Evolutionary conservation across 2,888 invertebrate species (phyloP).

Genomic region (Xylophagus ater): DNA sequence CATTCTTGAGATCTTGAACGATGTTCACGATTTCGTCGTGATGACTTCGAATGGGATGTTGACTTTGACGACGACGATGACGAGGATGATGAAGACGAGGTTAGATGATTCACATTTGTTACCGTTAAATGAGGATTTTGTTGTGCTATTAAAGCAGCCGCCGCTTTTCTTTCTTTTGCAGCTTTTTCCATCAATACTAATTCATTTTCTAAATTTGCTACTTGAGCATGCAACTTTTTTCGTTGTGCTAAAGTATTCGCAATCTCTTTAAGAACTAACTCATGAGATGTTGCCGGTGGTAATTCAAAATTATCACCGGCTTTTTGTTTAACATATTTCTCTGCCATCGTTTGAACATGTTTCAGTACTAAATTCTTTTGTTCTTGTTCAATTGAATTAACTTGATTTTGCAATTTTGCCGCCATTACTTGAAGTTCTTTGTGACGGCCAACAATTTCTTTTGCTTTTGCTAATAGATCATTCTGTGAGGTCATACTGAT

Average conservation of each 20-base stretch:
- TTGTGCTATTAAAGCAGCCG: conserved; percentile 29
- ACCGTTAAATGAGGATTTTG: conserved; percentile 34
- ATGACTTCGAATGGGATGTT: conserved; percentile 36
- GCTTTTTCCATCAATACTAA: conserved; percentile 61
- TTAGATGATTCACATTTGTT: conserved; percentile 24
- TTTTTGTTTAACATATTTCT: conserved; percentile 47
- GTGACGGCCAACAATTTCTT: conserved; percentile 85
- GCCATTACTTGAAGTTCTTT: conserved; percentile 86
- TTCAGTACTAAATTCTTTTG: conserved; percentile 60
- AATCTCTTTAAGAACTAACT: conserved; percentile 76
- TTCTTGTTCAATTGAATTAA: conserved; percentile 56
- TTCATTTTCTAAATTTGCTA: conserved; percentile 62
- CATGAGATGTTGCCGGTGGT: conserved; percentile 60
- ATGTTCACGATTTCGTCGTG: conserved; percentile 57
- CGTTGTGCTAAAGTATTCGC: conserved; percentile 71
- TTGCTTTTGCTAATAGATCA: conserved; percentile 74
- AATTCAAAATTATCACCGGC: conserved; percentile 45
- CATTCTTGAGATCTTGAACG: conserved; percentile 78
- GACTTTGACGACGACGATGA: conserved; percentile 40
- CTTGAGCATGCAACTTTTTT: conserved; percentile 70
- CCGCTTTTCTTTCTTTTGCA: conserved; percentile 50
- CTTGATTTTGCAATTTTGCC: conserved; percentile 74
- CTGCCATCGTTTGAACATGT: conserved; percentile 64
- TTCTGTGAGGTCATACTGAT: conserved; percentile 79
- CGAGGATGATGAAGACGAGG: conserved; percentile 40